These are phyloP conservation scores for Sula dactylatra DNA, from an alignment of 2,113 vertebrate species.

Conservation along the genomic window DNA sequence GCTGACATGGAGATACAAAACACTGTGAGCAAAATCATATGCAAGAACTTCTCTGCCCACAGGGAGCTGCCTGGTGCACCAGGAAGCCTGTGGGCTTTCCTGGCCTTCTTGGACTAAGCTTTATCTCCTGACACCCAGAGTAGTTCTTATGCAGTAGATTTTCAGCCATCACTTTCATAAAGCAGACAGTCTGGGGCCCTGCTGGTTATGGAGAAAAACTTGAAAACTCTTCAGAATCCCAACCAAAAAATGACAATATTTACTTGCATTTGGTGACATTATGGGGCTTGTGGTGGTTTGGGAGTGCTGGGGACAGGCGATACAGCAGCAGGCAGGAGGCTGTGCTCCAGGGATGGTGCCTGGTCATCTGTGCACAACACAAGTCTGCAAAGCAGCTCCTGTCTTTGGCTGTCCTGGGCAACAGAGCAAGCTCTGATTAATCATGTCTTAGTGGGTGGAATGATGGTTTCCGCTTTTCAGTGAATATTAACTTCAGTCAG, in stretches of 20 bases:
- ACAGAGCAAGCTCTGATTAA: not conserved
- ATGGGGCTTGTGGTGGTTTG: not conserved
- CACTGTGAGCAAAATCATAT: not conserved
- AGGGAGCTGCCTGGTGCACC: not conserved
- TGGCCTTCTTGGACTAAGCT: not conserved
- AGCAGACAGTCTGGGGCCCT: not conserved
- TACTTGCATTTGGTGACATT: not conserved
- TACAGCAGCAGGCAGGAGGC: not conserved
- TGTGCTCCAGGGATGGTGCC: not conserved
- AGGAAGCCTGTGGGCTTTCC: not conserved
- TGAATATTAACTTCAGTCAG: not conserved
- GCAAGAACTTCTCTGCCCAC: not conserved
- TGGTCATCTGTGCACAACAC: not conserved
- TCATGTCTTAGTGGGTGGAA: not conserved
- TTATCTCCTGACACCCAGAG: not conserved
- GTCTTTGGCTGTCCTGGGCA: not conserved
- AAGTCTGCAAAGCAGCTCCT: not conserved
- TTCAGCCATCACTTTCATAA: not conserved
- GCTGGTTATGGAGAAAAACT: not conserved
- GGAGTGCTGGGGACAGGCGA: not conserved
- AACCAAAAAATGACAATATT: not conserved
- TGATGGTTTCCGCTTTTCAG: rapidly evolving
- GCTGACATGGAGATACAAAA: not conserved
- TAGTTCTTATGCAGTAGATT: not conserved
- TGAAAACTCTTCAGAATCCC: not conserved